A percentile compares a stretch with the other conserved stretches of the same genome.
Evolutionary conservation across 1,140 invertebrate genomes (phyloP).

Genomic region (Bombus picipes): DNA sequence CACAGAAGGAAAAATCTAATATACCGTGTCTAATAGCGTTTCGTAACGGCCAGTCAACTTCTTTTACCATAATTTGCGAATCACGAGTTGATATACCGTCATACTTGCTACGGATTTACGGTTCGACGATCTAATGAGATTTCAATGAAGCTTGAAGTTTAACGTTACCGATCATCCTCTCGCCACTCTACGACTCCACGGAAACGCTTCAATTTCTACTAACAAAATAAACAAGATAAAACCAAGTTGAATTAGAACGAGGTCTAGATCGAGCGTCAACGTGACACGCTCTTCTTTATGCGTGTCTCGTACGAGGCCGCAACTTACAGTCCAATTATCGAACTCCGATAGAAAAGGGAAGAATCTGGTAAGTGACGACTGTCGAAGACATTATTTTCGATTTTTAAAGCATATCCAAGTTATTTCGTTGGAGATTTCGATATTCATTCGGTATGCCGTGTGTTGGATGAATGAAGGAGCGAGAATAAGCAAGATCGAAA

Average conservation of each 20-base stretch:
- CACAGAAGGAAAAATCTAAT: too few relatives aligned
- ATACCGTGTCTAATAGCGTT: background rate
- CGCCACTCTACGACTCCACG: background rate
- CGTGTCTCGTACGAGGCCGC: background rate
- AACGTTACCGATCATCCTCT: background rate
- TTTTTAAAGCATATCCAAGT: background rate
- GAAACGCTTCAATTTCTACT: background rate
- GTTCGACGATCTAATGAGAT: background rate
- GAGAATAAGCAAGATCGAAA: background rate
- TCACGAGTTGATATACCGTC: background rate
- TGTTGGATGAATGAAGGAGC: background rate
- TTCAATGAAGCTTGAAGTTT: background rate
- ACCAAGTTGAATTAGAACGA: slow-evolving; percentile 21
- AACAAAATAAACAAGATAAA: slow-evolving; percentile 4
- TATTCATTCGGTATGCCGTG: background rate
- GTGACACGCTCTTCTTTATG: slow-evolving; percentile 3
- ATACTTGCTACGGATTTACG: background rate
- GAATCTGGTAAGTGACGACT: background rate
- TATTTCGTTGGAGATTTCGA: background rate
- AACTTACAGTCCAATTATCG: background rate
- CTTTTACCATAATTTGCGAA: background rate
- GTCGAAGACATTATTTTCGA: background rate
- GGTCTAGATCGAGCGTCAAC: slow-evolving; percentile 57
- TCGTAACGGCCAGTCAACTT: background rate
- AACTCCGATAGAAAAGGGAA: background rate